Evolutionary conservation across 1,140 invertebrate species (phyloP).

Genomic region (Drosophila burlai): DNA sequence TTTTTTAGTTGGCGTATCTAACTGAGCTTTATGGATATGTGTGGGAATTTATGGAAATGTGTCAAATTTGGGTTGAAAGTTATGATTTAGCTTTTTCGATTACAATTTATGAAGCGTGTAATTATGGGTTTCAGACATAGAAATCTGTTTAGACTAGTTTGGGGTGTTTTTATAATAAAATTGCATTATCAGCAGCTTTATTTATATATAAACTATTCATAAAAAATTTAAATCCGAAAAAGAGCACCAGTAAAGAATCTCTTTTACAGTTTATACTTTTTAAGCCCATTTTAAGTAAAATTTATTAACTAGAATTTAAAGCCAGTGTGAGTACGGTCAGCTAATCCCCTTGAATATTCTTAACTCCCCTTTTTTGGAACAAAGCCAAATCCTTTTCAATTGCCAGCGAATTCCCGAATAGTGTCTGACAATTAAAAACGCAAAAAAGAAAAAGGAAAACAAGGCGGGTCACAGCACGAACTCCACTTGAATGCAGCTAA

Average conservation of each 20-base stretch:
- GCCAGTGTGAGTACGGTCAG: constrained; percentile 2
- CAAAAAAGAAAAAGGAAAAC: constrained; percentile 14
- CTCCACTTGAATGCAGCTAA: constrained; percentile 63
- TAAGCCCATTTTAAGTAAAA: neutral
- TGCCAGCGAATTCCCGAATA: constrained; percentile 27
- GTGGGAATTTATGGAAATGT: constrained; percentile 17
- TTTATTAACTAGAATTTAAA: constrained; percentile 3
- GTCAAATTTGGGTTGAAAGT: constrained; percentile 14
- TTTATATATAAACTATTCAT: neutral
- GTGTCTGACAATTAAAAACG: constrained; percentile 67
- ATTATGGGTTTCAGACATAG: neutral
- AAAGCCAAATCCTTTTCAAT: constrained; percentile 64
- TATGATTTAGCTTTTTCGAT: neutral
- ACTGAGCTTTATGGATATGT: constrained; percentile 13
- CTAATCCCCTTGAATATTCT: constrained; percentile 39
- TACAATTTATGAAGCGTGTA: neutral
- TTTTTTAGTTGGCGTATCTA: constrained; percentile 18
- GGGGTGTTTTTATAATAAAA: neutral
- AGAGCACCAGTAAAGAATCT: neutral
- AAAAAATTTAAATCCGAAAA: too few species aligned
- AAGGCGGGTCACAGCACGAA: neutral
- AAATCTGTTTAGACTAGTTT: neutral
- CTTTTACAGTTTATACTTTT: neutral
- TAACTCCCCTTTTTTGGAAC: constrained; percentile 41
- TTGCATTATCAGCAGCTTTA: neutral